Conservation (phyloP, 2,113 vertebrate genomes). For the Crotalus viridis region DNA sequence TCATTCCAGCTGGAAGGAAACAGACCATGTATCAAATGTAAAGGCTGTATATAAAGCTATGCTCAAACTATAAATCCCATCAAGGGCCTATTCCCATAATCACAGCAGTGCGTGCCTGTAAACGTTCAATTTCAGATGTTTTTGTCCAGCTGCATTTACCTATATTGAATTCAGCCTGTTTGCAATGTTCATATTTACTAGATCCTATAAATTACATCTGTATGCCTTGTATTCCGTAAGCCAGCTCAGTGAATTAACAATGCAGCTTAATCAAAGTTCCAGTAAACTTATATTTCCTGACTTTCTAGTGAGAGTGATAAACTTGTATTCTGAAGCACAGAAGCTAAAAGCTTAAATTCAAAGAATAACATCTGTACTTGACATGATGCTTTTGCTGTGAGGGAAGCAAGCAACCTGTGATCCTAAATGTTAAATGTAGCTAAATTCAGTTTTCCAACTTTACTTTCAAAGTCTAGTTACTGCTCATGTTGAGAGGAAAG, state of each 20-base stretch:
- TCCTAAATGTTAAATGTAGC: too few species aligned
- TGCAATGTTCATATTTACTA: background rate
- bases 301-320: background rate
- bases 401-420: background rate
- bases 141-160: background rate
- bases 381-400: background rate
- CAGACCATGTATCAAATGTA: slow-evolving; percentile 44
- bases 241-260: background rate
- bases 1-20: slow-evolving; percentile 54
- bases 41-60: background rate
- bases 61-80: background rate
- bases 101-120: background rate
- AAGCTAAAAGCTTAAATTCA: background rate
- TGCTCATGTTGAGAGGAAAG: background rate
- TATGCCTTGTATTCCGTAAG: too few species aligned
- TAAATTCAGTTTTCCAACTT: background rate
- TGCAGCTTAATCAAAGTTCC: background rate
- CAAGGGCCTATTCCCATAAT: background rate
- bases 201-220: background rate
- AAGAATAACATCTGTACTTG: background rate
- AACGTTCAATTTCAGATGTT: background rate
- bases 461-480: background rate
- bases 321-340: background rate
- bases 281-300: background rate
- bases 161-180: background rate